Conservation (phyloP, 2,888 invertebrate species). For the Sceliomorpha sp. region DNA sequence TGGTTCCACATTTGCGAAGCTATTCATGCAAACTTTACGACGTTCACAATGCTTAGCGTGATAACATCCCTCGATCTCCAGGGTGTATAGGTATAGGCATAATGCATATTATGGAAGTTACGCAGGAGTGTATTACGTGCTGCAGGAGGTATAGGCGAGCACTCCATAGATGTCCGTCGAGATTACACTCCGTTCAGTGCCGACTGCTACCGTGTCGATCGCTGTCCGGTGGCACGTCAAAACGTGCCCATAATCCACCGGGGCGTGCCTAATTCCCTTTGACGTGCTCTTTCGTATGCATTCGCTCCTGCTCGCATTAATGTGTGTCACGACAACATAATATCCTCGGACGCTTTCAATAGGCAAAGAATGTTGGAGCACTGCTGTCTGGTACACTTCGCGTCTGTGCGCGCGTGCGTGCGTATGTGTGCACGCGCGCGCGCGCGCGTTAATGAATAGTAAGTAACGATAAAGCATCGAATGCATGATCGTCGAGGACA, state of each 20-base stretch:
- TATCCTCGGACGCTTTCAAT: constrained; percentile 31
- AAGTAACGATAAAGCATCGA: too few species aligned
- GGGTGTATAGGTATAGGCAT: constrained; percentile 2
- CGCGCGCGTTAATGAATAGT: not conserved
- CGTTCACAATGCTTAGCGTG: not conserved
- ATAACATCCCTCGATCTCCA: constrained; percentile 13
- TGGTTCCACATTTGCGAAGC: constrained; percentile 6
- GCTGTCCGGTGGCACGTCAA: constrained; percentile 60
- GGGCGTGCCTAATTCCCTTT: constrained; percentile 67
- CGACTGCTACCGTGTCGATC: constrained; percentile 55
- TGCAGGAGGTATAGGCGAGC: constrained; percentile 3
- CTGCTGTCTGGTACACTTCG: not conserved
- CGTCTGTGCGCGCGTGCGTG: too few species aligned
- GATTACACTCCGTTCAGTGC: constrained; percentile 49
- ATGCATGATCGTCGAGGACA: too few species aligned
- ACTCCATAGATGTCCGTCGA: constrained; percentile 52
- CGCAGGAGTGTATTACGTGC: constrained; percentile 1
- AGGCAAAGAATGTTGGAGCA: not conserved
- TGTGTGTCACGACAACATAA: constrained; percentile 56
- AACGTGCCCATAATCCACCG: constrained; percentile 63
- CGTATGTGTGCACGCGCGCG: too few species aligned
- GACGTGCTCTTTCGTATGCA: constrained; percentile 65
- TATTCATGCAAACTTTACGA: not conserved
- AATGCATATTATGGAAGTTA: constrained; percentile 12
- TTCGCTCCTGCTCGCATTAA: constrained; percentile 60